A percentile compares a stretch with the other conserved stretches of the same genome.
Evolutionary conservation across 2,113 vertebrate species (phyloP).

Genomic region (Ceyx melanurus): DNA sequence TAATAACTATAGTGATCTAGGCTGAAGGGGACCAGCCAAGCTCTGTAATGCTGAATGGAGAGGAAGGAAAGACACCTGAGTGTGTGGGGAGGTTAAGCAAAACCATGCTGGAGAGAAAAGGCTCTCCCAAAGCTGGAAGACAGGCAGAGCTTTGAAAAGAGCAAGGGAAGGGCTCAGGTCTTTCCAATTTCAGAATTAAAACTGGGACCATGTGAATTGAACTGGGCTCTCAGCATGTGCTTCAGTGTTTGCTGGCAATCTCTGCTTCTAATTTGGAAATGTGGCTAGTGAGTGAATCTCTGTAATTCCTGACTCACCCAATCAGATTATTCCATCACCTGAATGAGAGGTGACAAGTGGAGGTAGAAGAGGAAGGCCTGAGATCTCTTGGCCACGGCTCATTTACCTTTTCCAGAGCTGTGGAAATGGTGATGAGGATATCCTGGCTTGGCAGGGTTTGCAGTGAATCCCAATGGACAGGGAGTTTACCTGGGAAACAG

Average conservation of each 20-base stretch:
- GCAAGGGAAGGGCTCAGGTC: not conserved
- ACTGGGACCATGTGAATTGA: not conserved
- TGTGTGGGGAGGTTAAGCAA: not conserved
- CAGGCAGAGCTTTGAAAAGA: not conserved
- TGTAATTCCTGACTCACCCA: conserved; percentile 17
- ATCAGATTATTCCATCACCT: conserved; percentile 38
- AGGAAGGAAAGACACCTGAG: not conserved
- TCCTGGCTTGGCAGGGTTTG: not conserved
- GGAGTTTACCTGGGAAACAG: not conserved
- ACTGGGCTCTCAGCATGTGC: not conserved
- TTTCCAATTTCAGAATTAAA: conserved; percentile 42
- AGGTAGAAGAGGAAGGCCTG: not conserved
- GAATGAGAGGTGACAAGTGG: conserved; percentile 10
- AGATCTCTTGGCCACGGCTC: not conserved
- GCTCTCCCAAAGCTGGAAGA: not conserved
- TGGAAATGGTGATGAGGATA: not conserved
- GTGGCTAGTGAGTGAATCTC: not conserved
- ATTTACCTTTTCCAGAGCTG: not conserved
- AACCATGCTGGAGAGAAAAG: not conserved
- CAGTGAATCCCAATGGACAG: not conserved
- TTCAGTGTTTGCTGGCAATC: not conserved
- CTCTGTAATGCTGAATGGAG: not conserved
- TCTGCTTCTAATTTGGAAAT: not conserved
- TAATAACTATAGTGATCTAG: not conserved
- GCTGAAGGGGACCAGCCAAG: not conserved